Conservation (phyloP, 2,797 vertebrate genomes). For the Graptemys geographica region DNA sequence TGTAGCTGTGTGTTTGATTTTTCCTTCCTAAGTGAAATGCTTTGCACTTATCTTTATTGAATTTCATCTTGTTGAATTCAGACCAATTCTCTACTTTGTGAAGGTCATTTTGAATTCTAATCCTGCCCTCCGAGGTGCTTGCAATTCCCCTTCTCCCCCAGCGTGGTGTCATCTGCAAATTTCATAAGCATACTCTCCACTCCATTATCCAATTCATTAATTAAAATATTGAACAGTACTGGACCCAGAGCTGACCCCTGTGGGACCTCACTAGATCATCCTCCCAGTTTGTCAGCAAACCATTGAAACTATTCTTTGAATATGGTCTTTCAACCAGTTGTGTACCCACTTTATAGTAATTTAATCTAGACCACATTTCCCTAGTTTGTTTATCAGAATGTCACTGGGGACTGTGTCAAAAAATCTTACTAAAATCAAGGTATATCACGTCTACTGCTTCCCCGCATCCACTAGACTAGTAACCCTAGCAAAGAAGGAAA, state of each 20-base stretch:
- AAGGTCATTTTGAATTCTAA: background rate
- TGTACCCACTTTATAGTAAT: background rate
- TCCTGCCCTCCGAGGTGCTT: background rate
- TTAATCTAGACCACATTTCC: background rate
- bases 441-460: background rate
- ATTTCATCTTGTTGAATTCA: background rate
- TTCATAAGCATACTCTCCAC: background rate
- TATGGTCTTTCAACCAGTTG: background rate
- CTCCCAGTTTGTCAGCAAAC: background rate
- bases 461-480: background rate
- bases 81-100: background rate
- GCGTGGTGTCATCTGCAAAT: background rate
- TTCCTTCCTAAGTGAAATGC: background rate
- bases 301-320: background rate
- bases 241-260: background rate
- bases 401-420: background rate
- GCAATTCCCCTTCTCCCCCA: background rate
- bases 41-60: background rate
- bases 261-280: background rate
- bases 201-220: background rate
- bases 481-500: background rate
- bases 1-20: background rate
- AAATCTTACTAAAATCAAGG: background rate
- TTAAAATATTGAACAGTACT: background rate
- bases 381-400: background rate